Evolutionary conservation across 2,888 invertebrate species (phyloP).

Genomic region (Trachelus iudaicus): DNA sequence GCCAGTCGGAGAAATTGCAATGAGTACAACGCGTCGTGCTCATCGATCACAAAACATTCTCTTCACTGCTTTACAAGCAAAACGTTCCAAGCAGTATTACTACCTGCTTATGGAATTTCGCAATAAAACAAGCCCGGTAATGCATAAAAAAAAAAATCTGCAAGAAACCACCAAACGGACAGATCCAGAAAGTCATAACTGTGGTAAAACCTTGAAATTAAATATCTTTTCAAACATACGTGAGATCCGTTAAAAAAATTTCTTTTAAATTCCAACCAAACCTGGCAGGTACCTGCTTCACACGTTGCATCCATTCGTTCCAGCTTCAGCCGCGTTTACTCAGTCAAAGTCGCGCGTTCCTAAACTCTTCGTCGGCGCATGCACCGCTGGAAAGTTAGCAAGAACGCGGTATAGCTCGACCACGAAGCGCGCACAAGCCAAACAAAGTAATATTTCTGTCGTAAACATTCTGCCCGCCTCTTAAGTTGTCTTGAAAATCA

Average conservation of each 20-base stretch:
- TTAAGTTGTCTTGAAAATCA: background rate
- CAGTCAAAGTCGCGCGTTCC: background rate
- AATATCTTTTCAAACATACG: too few species aligned
- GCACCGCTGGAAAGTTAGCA: background rate
- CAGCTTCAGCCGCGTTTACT: background rate
- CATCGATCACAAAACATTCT: background rate
- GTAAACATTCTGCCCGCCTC: background rate
- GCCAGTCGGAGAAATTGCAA: background rate
- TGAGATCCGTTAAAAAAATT: background rate
- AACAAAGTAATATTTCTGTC: background rate
- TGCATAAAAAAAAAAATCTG: background rate
- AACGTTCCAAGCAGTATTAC: background rate
- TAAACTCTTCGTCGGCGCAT: background rate
- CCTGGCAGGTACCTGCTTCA: background rate
- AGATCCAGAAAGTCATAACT: background rate
- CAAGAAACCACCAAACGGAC: background rate
- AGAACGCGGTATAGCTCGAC: background rate
- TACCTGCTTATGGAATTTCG: background rate
- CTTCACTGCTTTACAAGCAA: background rate
- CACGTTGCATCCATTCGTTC: background rate
- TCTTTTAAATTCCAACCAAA: background rate
- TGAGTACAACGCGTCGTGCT: background rate
- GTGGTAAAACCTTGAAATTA: background rate
- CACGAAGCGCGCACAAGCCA: background rate
- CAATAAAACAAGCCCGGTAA: background rate